phyloP scores from a whole-genome alignment of 2,888 invertebrate species.

The Habroteleia sp. region DNA sequence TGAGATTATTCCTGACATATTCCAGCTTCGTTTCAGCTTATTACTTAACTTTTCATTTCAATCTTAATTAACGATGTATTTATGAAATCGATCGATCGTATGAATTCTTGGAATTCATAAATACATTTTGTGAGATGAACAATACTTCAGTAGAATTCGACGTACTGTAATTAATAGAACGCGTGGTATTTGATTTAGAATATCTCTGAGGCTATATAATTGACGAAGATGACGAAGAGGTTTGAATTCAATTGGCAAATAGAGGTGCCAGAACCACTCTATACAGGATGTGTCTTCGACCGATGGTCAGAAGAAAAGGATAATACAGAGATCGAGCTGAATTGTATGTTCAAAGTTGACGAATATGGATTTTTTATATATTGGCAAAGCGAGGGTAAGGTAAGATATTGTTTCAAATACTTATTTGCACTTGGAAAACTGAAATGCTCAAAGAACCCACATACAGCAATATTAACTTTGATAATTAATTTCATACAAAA shows the following conservation, averaged over 20 bases:
- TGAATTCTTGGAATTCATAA: background rate
- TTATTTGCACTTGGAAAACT: too few species aligned
- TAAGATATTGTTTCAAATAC: constrained; percentile 79
- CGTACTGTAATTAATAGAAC: constrained; percentile 24
- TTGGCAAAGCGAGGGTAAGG: constrained; percentile 98
- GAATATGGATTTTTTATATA: constrained; percentile 99
- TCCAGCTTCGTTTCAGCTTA: background rate
- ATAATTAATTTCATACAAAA: too few species aligned
- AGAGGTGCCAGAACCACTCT: constrained; percentile 93
- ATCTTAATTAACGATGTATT: constrained; percentile 32
- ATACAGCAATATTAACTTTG: too few species aligned
- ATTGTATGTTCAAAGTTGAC: constrained; percentile 95
- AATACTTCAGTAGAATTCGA: constrained; percentile 16
- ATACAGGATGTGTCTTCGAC: constrained; percentile 94
- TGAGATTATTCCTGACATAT: too few species aligned
- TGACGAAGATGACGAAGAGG: constrained; percentile 94
- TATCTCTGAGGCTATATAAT: constrained; percentile 36
- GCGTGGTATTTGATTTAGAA: constrained; percentile 51
- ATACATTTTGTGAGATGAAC: constrained; percentile 9
- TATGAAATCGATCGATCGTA: constrained; percentile 12
- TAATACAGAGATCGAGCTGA: constrained; percentile 92
- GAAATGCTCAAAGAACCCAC: too few species aligned
- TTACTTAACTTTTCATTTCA: constrained; percentile 14
- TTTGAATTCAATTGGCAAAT: constrained; percentile 99
- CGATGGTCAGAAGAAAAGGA: constrained; percentile 99